Conservation (phyloP, 2,797 vertebrate genomes). For the Emys orbicularis region DNA sequence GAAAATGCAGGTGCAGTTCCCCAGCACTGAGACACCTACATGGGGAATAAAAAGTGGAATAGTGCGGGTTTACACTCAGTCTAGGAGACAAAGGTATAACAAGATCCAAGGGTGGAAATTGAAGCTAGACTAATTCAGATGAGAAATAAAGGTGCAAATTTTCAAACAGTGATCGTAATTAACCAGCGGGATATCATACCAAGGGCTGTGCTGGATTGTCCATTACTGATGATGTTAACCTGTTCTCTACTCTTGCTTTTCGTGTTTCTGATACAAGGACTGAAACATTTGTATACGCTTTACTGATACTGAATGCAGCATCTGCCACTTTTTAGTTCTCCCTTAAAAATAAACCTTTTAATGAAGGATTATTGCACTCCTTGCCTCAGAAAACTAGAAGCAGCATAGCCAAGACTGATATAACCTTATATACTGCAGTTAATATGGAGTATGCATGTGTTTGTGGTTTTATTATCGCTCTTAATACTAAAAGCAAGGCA, state of each 20-base stretch:
- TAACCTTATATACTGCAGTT: not conserved
- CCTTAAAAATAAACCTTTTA: not conserved
- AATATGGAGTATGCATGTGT: not conserved
- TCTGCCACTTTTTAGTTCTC: rapidly evolving
- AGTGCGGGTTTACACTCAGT: too few species aligned
- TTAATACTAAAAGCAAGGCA: not conserved
- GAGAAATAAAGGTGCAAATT: too few species aligned
- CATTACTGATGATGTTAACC: not conserved
- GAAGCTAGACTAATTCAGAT: too few species aligned
- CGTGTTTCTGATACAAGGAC: rapidly evolving
- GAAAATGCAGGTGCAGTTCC: too few species aligned
- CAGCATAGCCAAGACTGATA: not conserved
- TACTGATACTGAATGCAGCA: not conserved
- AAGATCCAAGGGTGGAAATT: too few species aligned
- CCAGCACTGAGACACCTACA: too few species aligned
- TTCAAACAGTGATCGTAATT: too few species aligned
- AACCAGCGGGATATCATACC: too few species aligned
- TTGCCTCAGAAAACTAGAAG: not conserved
- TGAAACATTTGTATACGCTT: not conserved
- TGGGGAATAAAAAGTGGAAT: too few species aligned
- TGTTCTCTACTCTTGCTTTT: not conserved
- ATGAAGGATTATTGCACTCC: rapidly evolving
- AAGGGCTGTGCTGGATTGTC: too few species aligned
- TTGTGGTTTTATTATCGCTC: not conserved
- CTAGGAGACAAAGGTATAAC: too few species aligned